phyloP scores from a whole-genome alignment of 2,113 vertebrate species.

The Oxyura jamaicensis region DNA sequence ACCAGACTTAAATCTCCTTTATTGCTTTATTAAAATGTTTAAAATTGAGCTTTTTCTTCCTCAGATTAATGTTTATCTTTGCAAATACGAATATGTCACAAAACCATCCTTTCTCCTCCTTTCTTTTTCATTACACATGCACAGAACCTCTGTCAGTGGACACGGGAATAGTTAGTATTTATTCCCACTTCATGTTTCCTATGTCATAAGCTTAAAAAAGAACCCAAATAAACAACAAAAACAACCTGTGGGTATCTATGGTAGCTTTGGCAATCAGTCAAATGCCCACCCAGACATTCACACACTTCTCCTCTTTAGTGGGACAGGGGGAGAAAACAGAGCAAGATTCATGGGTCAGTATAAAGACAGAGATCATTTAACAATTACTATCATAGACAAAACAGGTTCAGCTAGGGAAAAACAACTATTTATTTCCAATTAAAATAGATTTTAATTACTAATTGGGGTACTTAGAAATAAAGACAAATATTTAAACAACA shows the following conservation, averaged over 20 bases:
- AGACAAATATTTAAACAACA: not conserved
- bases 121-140: not conserved
- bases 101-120: not conserved
- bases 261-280: not conserved
- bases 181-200: not conserved
- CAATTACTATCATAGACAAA: accelerated
- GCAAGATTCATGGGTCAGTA: not conserved
- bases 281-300: not conserved
- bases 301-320: not conserved
- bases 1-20: not conserved
- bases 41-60: not conserved
- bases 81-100: accelerated
- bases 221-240: not conserved
- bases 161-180: not conserved
- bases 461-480: not conserved
- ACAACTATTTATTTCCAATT: not conserved
- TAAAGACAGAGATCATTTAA: not conserved
- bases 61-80: not conserved
- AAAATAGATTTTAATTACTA: not conserved
- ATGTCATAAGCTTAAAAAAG: not conserved
- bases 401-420: not conserved
- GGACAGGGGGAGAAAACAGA: not conserved
- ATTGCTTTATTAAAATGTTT: not conserved
- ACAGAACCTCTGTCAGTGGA: not conserved
- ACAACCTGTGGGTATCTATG: not conserved